Conservation (phyloP, 2,113 vertebrate species). For the Caloenas nicobarica region DNA sequence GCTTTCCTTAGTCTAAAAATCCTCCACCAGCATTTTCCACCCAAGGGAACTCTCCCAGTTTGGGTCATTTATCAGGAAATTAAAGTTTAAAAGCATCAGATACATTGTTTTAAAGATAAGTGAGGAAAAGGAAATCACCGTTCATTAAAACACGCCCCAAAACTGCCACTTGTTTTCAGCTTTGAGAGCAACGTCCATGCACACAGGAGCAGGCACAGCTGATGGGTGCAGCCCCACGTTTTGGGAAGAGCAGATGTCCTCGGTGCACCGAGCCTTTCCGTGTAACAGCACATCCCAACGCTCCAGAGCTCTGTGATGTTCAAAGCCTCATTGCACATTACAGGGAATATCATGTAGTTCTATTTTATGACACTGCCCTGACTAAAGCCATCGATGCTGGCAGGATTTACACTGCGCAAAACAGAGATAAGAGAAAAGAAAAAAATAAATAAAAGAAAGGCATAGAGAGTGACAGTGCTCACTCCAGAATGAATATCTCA, state of each 20-base stretch:
- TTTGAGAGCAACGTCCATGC: neutral
- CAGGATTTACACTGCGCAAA: neutral
- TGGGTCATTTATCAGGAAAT: neutral
- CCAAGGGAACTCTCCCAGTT: neutral
- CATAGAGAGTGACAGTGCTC: neutral
- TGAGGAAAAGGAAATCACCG: neutral
- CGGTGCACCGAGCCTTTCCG: neutral
- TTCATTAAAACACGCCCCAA: neutral
- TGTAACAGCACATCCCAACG: neutral
- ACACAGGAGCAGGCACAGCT: neutral
- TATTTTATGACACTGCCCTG: neutral
- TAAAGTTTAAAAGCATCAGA: neutral
- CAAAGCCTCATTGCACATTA: neutral
- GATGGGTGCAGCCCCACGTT: neutral
- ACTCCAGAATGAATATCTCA: neutral
- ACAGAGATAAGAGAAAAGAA: neutral
- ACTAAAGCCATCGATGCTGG: neutral
- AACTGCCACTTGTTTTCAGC: neutral
- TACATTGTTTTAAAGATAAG: neutral
- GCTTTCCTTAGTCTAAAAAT: neutral
- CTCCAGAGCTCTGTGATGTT: rapidly evolving
- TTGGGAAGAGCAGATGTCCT: neutral
- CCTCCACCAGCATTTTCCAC: neutral
- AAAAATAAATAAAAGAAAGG: neutral
- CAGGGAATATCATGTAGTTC: rapidly evolving